A percentile compares a stretch with the other conserved stretches of the same genome.
Conservation (phyloP, 2,113 vertebrate genomes). For the Laticauda colubrina region DNA sequence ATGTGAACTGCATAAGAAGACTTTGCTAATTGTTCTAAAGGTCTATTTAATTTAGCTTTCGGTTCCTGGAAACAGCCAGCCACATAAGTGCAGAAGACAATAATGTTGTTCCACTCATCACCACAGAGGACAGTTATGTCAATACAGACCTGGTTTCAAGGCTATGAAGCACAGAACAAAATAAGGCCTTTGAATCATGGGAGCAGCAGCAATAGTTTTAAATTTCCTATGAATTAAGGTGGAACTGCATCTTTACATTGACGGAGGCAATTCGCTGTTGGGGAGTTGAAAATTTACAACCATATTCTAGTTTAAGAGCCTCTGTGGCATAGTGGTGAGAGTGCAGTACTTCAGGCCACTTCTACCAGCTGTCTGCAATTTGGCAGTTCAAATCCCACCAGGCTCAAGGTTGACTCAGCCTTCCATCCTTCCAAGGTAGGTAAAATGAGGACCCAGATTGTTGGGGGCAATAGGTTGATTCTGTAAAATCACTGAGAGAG, state of each 20-base stretch:
- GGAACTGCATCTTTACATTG: not conserved
- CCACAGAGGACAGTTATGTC: not conserved
- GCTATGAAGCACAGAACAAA: not conserved
- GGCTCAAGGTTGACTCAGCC: too few species aligned
- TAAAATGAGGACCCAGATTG: too few species aligned
- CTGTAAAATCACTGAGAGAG: too few species aligned
- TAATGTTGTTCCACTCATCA: not conserved
- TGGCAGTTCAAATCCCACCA: too few species aligned
- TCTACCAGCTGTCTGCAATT: too few species aligned
- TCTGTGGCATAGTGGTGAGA: too few species aligned
- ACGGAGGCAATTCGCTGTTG: not conserved
- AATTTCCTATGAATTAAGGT: not conserved
- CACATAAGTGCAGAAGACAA: not conserved
- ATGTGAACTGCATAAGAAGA: not conserved
- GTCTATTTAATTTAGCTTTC: not conserved
- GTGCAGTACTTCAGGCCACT: too few species aligned
- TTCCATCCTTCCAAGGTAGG: too few species aligned
- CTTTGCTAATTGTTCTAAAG: not conserved
- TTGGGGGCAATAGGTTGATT: too few species aligned
- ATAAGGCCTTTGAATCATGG: not conserved
- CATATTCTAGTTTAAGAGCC: not conserved
- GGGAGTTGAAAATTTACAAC: not conserved
- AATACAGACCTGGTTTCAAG: not conserved
- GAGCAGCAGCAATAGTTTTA: not conserved
- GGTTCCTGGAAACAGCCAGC: not conserved